Percentiles rank a stretch among this genome's conserved stretches.
phyloP scores from a whole-genome alignment of 2,797 vertebrate species.

The Melopsittacus undulatus region DNA sequence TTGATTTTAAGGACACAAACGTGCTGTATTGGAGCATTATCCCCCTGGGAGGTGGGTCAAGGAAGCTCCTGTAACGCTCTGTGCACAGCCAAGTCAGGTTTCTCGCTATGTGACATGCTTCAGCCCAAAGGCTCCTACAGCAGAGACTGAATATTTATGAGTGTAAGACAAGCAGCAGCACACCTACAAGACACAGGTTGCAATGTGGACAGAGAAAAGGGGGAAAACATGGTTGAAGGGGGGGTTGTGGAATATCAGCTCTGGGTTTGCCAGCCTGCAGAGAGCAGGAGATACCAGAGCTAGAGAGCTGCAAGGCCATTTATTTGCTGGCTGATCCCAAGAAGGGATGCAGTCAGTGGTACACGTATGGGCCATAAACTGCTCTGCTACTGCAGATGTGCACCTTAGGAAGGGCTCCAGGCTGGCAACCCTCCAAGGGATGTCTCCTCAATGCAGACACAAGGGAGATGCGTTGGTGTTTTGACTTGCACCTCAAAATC shows the following conservation, averaged over 20 bases:
- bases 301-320: background rate
- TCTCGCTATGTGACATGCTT: background rate
- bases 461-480: background rate
- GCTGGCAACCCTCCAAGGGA: background rate
- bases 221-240: background rate
- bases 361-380: background rate
- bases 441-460: background rate
- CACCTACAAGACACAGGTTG: background rate
- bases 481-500: background rate
- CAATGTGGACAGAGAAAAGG: background rate
- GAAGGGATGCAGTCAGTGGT: background rate
- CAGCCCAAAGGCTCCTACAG: constrained; percentile 14
- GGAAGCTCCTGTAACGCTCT: background rate
- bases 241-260: background rate
- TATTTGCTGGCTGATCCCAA: background rate
- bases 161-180: constrained; percentile 34
- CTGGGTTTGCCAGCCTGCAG: background rate
- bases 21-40: background rate
- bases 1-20: background rate
- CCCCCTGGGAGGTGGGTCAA: background rate
- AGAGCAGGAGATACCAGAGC: background rate
- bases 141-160: constrained; percentile 57
- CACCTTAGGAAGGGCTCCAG: background rate
- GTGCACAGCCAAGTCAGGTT: constrained; percentile 1
- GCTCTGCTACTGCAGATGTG: background rate